phyloP scores from a whole-genome alignment of 1,140 invertebrate genomes.

The Musca domestica region DNA sequence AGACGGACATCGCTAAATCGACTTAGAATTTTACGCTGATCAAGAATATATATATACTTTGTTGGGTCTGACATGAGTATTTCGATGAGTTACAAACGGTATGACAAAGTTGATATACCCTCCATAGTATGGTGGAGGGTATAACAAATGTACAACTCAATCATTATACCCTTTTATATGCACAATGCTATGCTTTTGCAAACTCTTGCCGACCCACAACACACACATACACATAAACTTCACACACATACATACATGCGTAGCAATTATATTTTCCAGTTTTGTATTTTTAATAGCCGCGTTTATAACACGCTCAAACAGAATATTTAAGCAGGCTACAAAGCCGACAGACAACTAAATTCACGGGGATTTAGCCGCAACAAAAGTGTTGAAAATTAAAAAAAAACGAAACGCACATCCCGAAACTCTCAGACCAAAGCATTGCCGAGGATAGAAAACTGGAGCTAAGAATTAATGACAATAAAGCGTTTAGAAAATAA shows the following conservation, averaged over 20 bases:
- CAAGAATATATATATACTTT: no score
- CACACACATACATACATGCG: slow-evolving; percentile 4
- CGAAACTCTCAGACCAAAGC: no score
- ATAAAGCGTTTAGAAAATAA: no score
- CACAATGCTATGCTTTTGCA: background rate
- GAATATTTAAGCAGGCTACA: slow-evolving; percentile 15
- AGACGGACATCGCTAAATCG: no score
- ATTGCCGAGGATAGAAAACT: no score
- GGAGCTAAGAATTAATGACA: no score
- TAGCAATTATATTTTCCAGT: slow-evolving; percentile 9
- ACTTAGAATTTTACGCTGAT: no score
- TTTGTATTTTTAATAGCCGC: slow-evolving; percentile 16
- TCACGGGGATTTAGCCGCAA: background rate
- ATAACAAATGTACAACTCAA: background rate
- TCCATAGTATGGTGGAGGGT: no score
- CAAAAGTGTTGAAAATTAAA: background rate
- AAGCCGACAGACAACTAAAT: background rate
- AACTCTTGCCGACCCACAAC: background rate
- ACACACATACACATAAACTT: background rate
- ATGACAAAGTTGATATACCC: no score
- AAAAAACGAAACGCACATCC: background rate
- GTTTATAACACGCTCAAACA: slow-evolving; percentile 15
- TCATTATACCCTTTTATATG: background rate
- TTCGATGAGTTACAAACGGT: no score
- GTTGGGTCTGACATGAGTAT: no score